These are phyloP conservation scores for Syngnathus typhle DNA, from an alignment of 2,113 vertebrate genomes.

Conservation along the genomic window DNA sequence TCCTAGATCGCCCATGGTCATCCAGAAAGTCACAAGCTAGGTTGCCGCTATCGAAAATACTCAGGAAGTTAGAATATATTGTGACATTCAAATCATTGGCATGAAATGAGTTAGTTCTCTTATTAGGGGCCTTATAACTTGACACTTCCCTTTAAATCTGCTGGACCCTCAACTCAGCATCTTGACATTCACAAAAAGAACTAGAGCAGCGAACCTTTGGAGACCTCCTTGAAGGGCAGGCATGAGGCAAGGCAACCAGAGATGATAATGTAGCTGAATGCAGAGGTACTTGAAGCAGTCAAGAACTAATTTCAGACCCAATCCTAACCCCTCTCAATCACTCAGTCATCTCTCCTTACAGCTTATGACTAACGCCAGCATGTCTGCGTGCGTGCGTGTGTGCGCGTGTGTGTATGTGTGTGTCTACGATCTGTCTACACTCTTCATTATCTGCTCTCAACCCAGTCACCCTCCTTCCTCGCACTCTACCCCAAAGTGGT, in stretches of 20 bases:
- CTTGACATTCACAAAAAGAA: slow-evolving; percentile 75
- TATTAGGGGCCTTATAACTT: slow-evolving; percentile 62
- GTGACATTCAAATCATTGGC: slow-evolving; percentile 50
- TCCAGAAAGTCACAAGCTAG: slow-evolving; percentile 6
- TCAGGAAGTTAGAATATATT: slow-evolving; percentile 32
- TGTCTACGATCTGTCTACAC: slow-evolving; percentile 57
- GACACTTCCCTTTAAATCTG: slow-evolving; percentile 68
- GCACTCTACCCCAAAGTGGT: slow-evolving; percentile 19
- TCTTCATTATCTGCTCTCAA: slow-evolving; percentile 65
- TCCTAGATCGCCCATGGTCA: slow-evolving; percentile 9
- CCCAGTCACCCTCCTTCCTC: slow-evolving; percentile 33
- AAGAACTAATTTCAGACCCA: slow-evolving; percentile 62
- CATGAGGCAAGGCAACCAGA: slow-evolving; percentile 60
- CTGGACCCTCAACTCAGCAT: slow-evolving; percentile 67
- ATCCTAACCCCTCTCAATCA: slow-evolving; percentile 60
- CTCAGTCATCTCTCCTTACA: slow-evolving; percentile 61
- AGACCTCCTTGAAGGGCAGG: slow-evolving; percentile 66
- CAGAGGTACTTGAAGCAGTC: slow-evolving; percentile 56
- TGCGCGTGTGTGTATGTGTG: slow-evolving; percentile 58
- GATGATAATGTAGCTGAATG: slow-evolving; percentile 53
- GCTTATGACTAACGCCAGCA: slow-evolving; percentile 48
- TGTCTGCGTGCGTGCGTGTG: slow-evolving; percentile 59
- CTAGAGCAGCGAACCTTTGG: slow-evolving; percentile 58
- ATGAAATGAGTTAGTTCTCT: slow-evolving; percentile 64
- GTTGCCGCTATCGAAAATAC: slow-evolving; percentile 11